Evolutionary conservation across 2,888 invertebrate species (phyloP).

Genomic region (Apotomis capreana): DNA sequence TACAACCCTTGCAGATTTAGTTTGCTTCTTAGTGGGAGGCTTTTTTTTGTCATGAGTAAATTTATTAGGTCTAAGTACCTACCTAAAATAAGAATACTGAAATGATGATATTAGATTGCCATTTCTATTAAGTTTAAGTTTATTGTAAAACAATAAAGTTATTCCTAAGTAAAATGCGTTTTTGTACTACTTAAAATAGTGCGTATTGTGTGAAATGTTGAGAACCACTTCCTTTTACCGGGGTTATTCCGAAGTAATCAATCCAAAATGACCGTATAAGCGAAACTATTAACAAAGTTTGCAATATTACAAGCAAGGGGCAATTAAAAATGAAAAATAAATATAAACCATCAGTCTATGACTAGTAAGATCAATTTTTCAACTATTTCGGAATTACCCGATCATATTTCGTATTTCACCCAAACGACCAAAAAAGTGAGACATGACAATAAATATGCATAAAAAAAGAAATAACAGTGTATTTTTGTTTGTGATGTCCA

Average conservation of each 20-base stretch:
- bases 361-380: constrained; percentile 4
- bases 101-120: neutral
- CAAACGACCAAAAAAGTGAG: constrained; percentile 2
- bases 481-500: constrained; percentile 4
- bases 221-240: constrained; percentile 13
- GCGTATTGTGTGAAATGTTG: constrained; percentile 1
- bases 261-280: constrained; percentile 11
- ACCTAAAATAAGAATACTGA: constrained; percentile 2
- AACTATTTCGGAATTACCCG: constrained; percentile 10
- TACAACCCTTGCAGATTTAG: too few species aligned
- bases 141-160: neutral
- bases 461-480: constrained; percentile 6
- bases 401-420: constrained; percentile 10
- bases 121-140: neutral
- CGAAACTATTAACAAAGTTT: too few species aligned
- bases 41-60: too few species aligned
- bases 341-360: constrained; percentile 5
- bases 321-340: constrained; percentile 10
- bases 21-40: too few species aligned
- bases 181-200: constrained; percentile 6
- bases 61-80: neutral
- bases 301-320: constrained; percentile 9
- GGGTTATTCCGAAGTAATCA: constrained; percentile 17
- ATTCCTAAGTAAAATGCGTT: neutral
- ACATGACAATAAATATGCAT: constrained; percentile 1